Percentiles rank a stretch among this genome's conserved stretches.
Conservation (phyloP, 2,797 vertebrate genomes). For the Sebastes miniatus region DNA sequence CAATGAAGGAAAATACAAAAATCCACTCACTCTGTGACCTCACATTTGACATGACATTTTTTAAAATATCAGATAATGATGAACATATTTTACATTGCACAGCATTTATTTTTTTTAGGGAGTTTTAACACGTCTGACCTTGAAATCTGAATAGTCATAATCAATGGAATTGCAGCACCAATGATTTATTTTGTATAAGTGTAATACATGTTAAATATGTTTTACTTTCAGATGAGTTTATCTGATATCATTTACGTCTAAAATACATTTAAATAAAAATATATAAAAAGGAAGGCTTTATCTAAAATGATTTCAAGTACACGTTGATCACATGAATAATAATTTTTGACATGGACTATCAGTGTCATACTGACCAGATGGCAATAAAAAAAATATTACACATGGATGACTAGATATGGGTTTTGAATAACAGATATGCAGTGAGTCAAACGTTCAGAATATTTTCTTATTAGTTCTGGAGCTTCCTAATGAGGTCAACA, state of each 20-base stretch:
- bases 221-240: neutral
- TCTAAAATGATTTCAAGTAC: neutral
- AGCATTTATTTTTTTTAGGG: neutral
- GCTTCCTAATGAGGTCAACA: slow-evolving; percentile 13
- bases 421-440: neutral
- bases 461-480: neutral
- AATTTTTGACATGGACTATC: neutral
- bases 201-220: neutral
- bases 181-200: neutral
- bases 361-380: neutral
- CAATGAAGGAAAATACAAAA: neutral
- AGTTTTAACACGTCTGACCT: neutral
- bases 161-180: neutral
- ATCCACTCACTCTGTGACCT: neutral
- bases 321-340: neutral
- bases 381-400: neutral
- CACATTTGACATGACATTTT: neutral
- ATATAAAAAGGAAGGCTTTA: neutral
- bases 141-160: neutral
- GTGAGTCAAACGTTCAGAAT: neutral
- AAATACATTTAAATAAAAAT: neutral
- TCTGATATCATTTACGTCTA: neutral
- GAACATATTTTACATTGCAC: neutral
- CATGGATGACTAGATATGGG: neutral
- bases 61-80: neutral